Evolutionary conservation across 1,140 invertebrate species (phyloP), one percentile per base, ranked within the genome.

Genomic region (Megathymus violae): DNA sequence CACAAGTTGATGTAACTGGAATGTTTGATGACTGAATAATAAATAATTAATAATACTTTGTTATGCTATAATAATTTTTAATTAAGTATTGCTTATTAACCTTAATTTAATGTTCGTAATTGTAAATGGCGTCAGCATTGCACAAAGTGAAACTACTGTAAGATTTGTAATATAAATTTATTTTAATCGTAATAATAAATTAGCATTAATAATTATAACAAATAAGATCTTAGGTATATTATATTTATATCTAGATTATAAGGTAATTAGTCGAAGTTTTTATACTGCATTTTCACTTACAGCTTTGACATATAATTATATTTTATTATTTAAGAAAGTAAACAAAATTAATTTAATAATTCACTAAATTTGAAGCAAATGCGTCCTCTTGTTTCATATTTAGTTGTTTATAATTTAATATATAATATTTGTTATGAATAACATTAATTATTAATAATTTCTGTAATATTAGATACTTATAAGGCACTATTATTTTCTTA

Each of bases 361-460:
- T n/a, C n/a, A 62, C 60, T 75, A 74, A 78, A 75, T 83, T 48
- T 83, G 76, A 64, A 78, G 74, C 82, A 89, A 85, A 82, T 47
- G 84, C 84, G 86, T 89, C 86, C 86, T 89, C 86, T 87, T 89
- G 82, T 68, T 80, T 78, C 75, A 76, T 62, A 76, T 75, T 80
- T 82, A 73, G 66, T 69, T 38, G 59, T 51, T 25, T 58, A 41
- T 44, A 43, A 52, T 44, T 43, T 25, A 56, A 38, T 19, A 16
- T 13, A 60, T 40, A 41, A 41, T 31, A 48, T 48, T 52, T 16
- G 27, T 58, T 56, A 25, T n/a, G n/a, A n/a, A n/a, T n/a, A n/a
- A n/a, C n/a, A n/a, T n/a, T n/a, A n/a, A n/a, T n/a, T n/a, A n/a
- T n/a, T n/a, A n/a, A n/a, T n/a, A n/a, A n/a, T n/a, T n/a, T n/a